Evolutionary conservation across 2,888 invertebrate genomes (phyloP).

Genomic region (Portevinia maculata): DNA sequence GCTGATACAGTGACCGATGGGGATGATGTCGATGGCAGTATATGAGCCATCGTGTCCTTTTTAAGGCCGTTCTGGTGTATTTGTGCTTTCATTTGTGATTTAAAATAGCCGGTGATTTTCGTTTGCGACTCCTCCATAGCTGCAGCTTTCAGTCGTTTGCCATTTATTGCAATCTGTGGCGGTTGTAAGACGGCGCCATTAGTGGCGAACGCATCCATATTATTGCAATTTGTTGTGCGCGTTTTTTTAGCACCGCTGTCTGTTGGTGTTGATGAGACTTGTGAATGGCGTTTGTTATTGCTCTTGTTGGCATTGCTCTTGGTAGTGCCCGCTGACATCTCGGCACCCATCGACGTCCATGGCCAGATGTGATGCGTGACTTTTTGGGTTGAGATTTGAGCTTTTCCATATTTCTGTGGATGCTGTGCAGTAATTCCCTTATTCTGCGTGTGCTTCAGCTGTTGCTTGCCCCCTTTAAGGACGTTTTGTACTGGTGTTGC

Average conservation of each 20-base stretch:
- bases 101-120: constrained; percentile 93
- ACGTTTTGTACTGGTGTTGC: constrained; percentile 58
- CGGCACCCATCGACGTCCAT: constrained; percentile 59
- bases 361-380: constrained; percentile 57
- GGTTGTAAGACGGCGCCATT: constrained; percentile 46
- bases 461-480: constrained; percentile 56
- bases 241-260: constrained; percentile 79
- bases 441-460: constrained; percentile 77
- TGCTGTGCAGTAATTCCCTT: constrained; percentile 72
- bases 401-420: constrained; percentile 67
- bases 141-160: constrained; percentile 82
- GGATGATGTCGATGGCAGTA: constrained; percentile 58
- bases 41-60: constrained; percentile 79
- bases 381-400: constrained; percentile 46
- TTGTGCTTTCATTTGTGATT: constrained; percentile 90
- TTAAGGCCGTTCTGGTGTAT: constrained; percentile 83
- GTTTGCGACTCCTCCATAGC: constrained; percentile 85
- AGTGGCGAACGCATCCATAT: constrained; percentile 29
- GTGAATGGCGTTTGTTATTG: constrained; percentile 72
- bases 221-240: constrained; percentile 73
- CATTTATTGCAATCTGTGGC: constrained; percentile 50
- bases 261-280: constrained; percentile 71
- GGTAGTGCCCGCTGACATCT: constrained; percentile 37
- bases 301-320: constrained; percentile 49
- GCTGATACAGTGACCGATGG: constrained; percentile 79